A percentile compares a stretch with the other conserved stretches of the same genome.
Conservation (phyloP, 2,113 vertebrate genomes). For the Antennarius striatus region DNA sequence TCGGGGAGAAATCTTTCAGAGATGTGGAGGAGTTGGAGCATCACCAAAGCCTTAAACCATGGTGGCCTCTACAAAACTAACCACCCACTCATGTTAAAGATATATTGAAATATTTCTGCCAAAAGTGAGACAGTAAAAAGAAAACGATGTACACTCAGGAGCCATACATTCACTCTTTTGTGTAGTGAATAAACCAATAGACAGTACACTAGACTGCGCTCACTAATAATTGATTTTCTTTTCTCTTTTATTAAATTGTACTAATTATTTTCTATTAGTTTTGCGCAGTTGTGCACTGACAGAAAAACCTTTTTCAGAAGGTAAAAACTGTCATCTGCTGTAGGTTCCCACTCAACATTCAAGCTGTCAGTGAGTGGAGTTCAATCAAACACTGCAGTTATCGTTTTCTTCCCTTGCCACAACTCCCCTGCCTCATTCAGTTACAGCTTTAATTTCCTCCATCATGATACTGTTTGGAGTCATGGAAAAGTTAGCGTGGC, state of each 20-base stretch:
- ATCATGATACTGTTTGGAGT: conserved; percentile 39
- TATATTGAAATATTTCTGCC: conserved; percentile 39
- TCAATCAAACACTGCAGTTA: conserved; percentile 1
- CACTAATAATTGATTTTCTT: conserved; percentile 14
- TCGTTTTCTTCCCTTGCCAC: conserved; percentile 4
- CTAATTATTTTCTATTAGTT: conserved; percentile 5
- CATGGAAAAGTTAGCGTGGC: conserved; percentile 17
- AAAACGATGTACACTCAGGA: conserved; percentile 3
- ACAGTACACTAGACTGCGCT: not conserved
- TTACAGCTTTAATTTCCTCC: conserved; percentile 53
- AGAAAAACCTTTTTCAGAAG: not conserved
- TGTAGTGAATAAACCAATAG: conserved; percentile 15
- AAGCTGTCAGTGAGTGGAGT: conserved; percentile 24
- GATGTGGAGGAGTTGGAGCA: conserved; percentile 48
- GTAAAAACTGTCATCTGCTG: not conserved
- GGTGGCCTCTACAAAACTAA: conserved; percentile 35
- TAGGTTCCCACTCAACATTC: conserved; percentile 6
- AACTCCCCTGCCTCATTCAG: conserved; percentile 16
- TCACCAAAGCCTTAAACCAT: conserved; percentile 34
- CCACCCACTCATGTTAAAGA: conserved; percentile 45
- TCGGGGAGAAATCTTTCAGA: conserved; percentile 18
- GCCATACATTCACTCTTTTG: conserved; percentile 17
- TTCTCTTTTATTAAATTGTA: not conserved
- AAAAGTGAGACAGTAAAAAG: conserved; percentile 34
- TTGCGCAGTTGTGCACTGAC: not conserved